A percentile compares a stretch with the other conserved stretches of the same genome.
Evolutionary conservation across 2,888 invertebrate genomes (phyloP).

Genomic region (Galeruca laticollis): DNA sequence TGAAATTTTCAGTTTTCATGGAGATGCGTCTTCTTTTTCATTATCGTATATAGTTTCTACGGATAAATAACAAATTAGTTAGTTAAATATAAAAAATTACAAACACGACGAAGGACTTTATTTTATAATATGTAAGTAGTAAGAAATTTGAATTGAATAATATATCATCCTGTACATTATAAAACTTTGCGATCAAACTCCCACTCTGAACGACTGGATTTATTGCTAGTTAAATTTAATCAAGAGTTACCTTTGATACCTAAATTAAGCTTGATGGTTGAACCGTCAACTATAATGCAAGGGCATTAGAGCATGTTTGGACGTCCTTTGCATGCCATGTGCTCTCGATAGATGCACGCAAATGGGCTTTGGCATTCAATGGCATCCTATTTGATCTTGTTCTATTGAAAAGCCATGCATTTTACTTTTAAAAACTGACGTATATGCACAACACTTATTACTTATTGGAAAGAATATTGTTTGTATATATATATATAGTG

Average conservation of each 20-base stretch:
- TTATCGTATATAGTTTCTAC: too few species aligned
- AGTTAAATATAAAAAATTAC: too few species aligned
- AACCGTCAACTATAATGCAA: conserved; percentile 42
- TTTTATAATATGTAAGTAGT: too few species aligned
- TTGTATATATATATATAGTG: too few species aligned
- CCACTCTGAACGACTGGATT: conserved; percentile 37
- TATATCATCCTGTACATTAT: too few species aligned
- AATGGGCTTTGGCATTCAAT: conserved; percentile 12
- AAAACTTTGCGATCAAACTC: background rate
- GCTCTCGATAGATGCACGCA: conserved; percentile 1
- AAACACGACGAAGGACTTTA: too few species aligned
- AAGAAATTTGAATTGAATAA: too few species aligned
- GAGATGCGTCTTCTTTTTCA: too few species aligned
- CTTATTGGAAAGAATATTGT: background rate
- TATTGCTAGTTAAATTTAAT: conserved; percentile 45
- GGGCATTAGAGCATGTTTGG: conserved; percentile 33
- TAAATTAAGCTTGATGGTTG: conserved; percentile 46
- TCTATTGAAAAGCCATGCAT: conserved; percentile 1
- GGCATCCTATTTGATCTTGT: conserved; percentile 6
- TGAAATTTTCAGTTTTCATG: too few species aligned
- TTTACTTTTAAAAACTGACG: background rate
- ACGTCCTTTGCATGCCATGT: conserved; percentile 3
- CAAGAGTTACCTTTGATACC: conserved; percentile 47
- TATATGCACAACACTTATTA: background rate
- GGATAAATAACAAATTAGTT: too few species aligned